Base-by-base conservation (phyloP, 2,888 invertebrate genomes). In the Noctua janthe region DNA sequence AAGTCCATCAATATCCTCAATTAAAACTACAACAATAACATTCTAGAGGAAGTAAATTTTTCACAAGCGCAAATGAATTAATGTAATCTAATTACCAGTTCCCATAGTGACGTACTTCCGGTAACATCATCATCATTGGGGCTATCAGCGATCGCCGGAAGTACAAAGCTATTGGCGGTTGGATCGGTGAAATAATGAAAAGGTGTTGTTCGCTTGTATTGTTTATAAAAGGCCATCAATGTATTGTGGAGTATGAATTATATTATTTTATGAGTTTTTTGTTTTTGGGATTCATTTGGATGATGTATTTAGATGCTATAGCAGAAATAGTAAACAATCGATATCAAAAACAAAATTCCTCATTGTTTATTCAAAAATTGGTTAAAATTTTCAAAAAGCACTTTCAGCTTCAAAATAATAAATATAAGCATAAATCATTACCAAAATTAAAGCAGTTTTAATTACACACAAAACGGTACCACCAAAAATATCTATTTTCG, bases 21-120 rank as follows among this genome's bases (percentile, higher is more conserved):
- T 78, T 83, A 82, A 86, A 79, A 73, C 79, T 49, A 74, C 76
- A 86, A 86, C 74, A 86, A 78, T 71, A 76, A 74, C 29, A 76
- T 81, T 71, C 78, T 74, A 85, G 82, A 88, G 89, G 89, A 88
- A 89, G 85, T 87, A 59, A 83, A 82, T 83, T 88, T 90, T 90
- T 90, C 85, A 90, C 87, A 89, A 83, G 82, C 82, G 90, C 89
- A 89, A 88, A 88, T 90, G 85, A 88, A 90, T 89, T 89, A 90
- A 89, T 89, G 80, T 96, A 96, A 96, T 96, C 96, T 96, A 96
- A 96, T 96, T 96, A 96, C 96, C 95, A 95, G 94, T 96, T 97
- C 96, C 95, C 96, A 97, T 95, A 95, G 94, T 91, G 92, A 92
- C 92, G 86, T 84, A 91, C 91, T 95, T 96, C 96, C 96, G 94